Evolutionary conservation across 1,140 invertebrate species (phyloP).

Genomic region (Periplaneta americana): DNA sequence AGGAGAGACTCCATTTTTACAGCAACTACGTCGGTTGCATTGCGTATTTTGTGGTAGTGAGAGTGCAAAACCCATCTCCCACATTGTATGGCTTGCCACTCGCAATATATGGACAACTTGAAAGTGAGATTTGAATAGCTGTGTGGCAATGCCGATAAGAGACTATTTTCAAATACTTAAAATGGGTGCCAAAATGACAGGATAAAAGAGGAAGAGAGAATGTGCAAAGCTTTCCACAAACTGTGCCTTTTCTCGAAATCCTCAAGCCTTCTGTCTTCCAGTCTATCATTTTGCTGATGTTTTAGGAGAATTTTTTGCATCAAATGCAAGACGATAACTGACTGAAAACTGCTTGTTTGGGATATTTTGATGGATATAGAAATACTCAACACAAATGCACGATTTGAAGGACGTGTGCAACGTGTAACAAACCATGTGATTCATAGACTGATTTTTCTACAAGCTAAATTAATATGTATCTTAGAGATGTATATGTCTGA

Average conservation of each 20-base stretch:
- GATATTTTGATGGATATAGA: neutral
- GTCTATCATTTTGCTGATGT: neutral
- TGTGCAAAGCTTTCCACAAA: neutral
- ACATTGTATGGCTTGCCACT: neutral
- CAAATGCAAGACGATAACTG: neutral
- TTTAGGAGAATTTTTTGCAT: neutral
- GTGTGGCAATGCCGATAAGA: neutral
- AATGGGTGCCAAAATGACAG: conserved; percentile 10
- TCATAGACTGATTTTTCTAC: neutral
- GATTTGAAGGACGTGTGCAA: neutral
- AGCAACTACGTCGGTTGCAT: neutral
- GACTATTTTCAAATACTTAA: neutral
- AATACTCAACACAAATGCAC: neutral
- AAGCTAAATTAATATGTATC: neutral
- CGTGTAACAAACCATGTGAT: neutral
- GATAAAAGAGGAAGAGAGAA: neutral
- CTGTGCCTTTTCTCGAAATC: conserved; percentile 3
- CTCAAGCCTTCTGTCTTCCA: neutral
- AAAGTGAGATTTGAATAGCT: neutral
- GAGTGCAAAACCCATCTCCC: neutral
- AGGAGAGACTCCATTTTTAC: neutral
- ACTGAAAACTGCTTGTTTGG: neutral
- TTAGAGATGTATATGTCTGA: neutral
- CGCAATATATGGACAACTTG: neutral
- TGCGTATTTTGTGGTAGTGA: neutral